Base-by-base conservation (phyloP, 1,140 invertebrate genomes). In the Penaeus chinensis region DNA sequence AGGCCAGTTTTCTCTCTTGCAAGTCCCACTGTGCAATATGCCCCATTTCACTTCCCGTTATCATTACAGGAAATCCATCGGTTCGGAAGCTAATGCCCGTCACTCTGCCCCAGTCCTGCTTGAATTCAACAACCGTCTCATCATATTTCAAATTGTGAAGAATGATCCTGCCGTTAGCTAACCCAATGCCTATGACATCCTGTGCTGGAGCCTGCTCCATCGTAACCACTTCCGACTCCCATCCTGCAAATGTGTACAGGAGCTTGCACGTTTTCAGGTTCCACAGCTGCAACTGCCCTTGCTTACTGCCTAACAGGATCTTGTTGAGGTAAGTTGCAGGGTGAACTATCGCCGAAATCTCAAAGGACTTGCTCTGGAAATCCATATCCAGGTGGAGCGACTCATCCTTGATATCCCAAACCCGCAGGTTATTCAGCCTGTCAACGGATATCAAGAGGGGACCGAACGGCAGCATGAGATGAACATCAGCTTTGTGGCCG, bases 1-100 rank as follows among this genome's bases (percentile, higher is more conserved):
- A 95, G 32, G 94, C 93, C 2, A 98, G 94, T 91, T 94, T 95
- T 90, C 94, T 94, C 84, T 98, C 95, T 92, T 99, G 97, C 62
- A 99, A 93, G 93, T 99, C 95, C 98, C 98, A 99, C 90, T 99
- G 94, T 0, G 97, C 96, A 90, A 99, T 94, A 91, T 99, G 96
- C 13, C 94, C 94, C 54, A 90, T 92, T 22, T 93, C 91, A 92
- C 95, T 97, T 18, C 96, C 96, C 61, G 96, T 96, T 1, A 96
- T 95, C 96, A 99, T 96, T 13, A 98, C 94, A 0, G 96, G 95
- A 80, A 94, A 93, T 2, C 95, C 96, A 93, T 99, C 98, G 65
- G 96, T 96, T 91, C 98, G 94, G 91, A 99, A 99, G 20, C 96
- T 94, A 63, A 99, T 94, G 16, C 94, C 93, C 18, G 95, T 96